A percentile compares a stretch with the other conserved stretches of the same genome.
Conservation (phyloP, 53 echinoderm and acorn worm species). For the Glandiceps talaboti region DNA sequence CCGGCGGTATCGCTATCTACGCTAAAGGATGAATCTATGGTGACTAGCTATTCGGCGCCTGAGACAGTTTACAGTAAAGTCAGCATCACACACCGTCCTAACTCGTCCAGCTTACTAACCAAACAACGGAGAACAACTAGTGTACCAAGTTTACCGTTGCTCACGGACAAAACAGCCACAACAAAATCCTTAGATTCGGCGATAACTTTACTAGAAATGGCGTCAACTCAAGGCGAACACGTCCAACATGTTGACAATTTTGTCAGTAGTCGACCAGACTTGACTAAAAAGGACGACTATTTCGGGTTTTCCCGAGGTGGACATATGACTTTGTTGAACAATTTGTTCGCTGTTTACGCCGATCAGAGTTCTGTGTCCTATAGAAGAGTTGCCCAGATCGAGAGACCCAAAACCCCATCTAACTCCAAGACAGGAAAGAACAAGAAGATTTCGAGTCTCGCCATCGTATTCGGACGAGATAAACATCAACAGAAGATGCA, state of each 20-base stretch:
- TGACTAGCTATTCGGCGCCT: neutral
- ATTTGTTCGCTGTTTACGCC: constrained; percentile 18
- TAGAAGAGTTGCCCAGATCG: constrained; percentile 17
- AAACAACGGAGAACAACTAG: neutral
- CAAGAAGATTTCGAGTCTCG: neutral
- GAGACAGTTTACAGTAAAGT: neutral
- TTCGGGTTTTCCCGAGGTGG: neutral
- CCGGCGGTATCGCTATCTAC: neutral
- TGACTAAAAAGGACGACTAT: constrained; percentile 2
- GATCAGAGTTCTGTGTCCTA: constrained; percentile 19
- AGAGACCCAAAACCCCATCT: neutral
- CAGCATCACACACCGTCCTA: neutral
- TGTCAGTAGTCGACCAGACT: constrained; percentile 29
- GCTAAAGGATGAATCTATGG: neutral
- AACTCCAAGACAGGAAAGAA: neutral
- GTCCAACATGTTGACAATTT: constrained; percentile 26
- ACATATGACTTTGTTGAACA: constrained; percentile 3
- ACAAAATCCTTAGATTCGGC: constrained; percentile 36
- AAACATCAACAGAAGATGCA: neutral
- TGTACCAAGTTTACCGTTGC: neutral
- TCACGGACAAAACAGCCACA: neutral
- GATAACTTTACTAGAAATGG: constrained; percentile 50
- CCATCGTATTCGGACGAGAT: neutral
- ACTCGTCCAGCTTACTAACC: neutral
- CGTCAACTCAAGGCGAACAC: constrained; percentile 35